phyloP scores from a whole-genome alignment of 2,797 vertebrate genomes.

The Melanogrammus aeglefinus region DNA sequence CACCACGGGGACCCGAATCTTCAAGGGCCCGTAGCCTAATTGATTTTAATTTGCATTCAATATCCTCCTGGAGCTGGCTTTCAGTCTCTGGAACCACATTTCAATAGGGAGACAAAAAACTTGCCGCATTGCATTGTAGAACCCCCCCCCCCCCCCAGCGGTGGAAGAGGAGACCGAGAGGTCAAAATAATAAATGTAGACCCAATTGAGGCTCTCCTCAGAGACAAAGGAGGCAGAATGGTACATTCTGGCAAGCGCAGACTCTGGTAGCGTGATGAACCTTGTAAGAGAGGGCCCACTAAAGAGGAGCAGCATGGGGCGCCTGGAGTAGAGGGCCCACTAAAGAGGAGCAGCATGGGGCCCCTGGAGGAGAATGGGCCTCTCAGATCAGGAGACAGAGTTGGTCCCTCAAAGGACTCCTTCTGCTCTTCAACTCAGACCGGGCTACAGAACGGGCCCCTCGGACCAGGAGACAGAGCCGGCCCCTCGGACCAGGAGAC shows the following conservation, averaged over 20 bases:
- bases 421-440: conserved; percentile 25
- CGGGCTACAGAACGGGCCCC: too few species aligned
- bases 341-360: conserved; percentile 78
- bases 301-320: conserved; percentile 78
- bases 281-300: conserved; percentile 79
- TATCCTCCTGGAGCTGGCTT: conserved; percentile 74
- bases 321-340: conserved; percentile 67
- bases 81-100: conserved; percentile 74
- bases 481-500: too few species aligned
- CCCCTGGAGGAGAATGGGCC: conserved; percentile 69
- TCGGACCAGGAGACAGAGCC: too few species aligned
- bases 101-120: conserved; percentile 62
- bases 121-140: conserved; percentile 71
- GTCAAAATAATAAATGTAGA: conserved; percentile 93
- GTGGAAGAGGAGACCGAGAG: conserved; percentile 75
- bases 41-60: conserved; percentile 84
- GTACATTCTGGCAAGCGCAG: conserved; percentile 80
- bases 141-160: conserved; percentile 60
- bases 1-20: conserved; percentile 63
- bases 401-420: conserved; percentile 68
- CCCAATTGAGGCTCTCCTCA: conserved; percentile 79
- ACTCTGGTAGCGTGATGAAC: conserved; percentile 83
- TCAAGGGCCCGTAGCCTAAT: conserved; percentile 80
- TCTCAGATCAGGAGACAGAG: conserved; percentile 76
- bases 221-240: conserved; percentile 81